Conservation (phyloP, 2,888 invertebrate genomes). For the Sycophila texana region DNA sequence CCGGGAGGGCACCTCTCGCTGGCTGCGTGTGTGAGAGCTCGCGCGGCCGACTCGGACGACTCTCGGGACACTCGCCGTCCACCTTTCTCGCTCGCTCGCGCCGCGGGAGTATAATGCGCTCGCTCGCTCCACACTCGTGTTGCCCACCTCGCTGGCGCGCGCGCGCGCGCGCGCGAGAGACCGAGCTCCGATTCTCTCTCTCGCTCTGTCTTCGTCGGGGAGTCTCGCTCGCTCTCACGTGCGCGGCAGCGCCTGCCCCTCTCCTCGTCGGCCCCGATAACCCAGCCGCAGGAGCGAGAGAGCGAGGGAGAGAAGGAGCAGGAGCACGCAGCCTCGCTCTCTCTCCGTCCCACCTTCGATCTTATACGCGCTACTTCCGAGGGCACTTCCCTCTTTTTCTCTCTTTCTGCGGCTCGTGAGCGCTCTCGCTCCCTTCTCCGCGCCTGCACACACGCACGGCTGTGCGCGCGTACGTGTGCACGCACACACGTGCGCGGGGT, state of each 20-base stretch:
- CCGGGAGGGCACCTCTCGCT: conserved; percentile 76
- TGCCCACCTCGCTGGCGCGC: no score
- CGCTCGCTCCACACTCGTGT: conserved; percentile 58
- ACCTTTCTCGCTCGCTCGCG: conserved; percentile 59
- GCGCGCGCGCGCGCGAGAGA: no score
- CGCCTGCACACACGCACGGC: not conserved
- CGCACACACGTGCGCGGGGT: conserved; percentile 49
- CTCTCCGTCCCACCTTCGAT: conserved; percentile 42
- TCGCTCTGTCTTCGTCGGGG: conserved; percentile 63
- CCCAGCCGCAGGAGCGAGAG: conserved; percentile 27
- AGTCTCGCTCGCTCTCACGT: conserved; percentile 71
- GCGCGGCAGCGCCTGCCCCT: conserved; percentile 36
- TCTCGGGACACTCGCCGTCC: conserved; percentile 49
- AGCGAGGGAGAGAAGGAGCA: conserved; percentile 14
- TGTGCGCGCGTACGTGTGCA: conserved; percentile 39
- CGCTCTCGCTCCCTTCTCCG: not conserved
- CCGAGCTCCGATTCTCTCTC: conserved; percentile 51
- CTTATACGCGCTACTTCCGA: not conserved
- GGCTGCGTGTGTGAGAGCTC: conserved; percentile 56
- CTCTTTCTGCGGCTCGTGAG: conserved; percentile 35
- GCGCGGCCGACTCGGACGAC: not conserved
- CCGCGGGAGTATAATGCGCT: conserved; percentile 51
- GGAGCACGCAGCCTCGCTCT: conserved; percentile 50
- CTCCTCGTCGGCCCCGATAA: conserved; percentile 50
- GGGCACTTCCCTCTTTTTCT: conserved; percentile 29